Evolutionary conservation across 2,113 vertebrate species (phyloP), one percentile per base, ranked within the genome.

Genomic region (Blennius ocellaris): DNA sequence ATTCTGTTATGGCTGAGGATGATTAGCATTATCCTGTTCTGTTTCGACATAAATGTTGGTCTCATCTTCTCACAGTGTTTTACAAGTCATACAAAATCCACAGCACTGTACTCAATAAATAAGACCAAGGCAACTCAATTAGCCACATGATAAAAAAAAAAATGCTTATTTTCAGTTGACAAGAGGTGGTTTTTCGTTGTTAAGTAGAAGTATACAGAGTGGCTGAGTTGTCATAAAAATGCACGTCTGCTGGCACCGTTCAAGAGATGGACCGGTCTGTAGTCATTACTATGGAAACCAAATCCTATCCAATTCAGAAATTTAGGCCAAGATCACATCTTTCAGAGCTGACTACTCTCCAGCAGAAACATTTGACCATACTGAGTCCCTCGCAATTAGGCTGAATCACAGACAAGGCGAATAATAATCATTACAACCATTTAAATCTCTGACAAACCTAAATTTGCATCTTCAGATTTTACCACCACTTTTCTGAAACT

Each of bases 241-340:
- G 63, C 76, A 76, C 66, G 67, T 60, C 70, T 56, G 59, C 59
- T 81, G 67, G 73, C 87, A 78, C 48, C 45, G 8, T 57, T 81
- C 17, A 81, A 30, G 21, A 45, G 55, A 53, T 51, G 76, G 55
- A 82, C 70, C 50, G 49, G 37, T 81, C 82, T 75, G 68, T 80
- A 71, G 65, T 40, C 58, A 87, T 87, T 87, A 83, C 87, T 78
- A 87, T 89, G 83, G 80, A 87, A 89, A 91, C 85, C 65, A 81
- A 80, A 87, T 64, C 59, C 48, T 73, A 77, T 74, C 69, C 75
- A 77, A 85, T 69, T 82, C 57, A 76, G 50, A 80, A 78, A 85
- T 87, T 66, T 74, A 52, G 48, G 60, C 70, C 82, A 82, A 86
- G 48, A 76, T 55, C 59, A 82, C 52, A 84, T 87, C 65, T 84